Base-by-base conservation (phyloP, 1,140 invertebrate genomes). In the Idris sp. region DNA sequence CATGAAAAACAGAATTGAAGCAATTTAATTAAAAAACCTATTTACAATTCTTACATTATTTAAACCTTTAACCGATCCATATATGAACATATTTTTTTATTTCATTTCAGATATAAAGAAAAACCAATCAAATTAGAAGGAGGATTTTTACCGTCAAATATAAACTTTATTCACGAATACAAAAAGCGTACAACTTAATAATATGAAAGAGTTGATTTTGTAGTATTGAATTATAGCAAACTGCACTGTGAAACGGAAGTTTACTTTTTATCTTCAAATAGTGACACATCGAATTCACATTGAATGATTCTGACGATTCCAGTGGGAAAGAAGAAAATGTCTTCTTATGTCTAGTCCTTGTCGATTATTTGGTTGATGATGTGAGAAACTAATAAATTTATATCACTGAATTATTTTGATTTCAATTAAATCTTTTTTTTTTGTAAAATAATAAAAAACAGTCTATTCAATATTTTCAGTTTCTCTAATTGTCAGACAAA, bases 71-170 rank as follows among this genome's bases (percentile, higher is more conserved):
- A n/a, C n/a, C n/a, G n/a, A n/a, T n/a, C n/a, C n/a, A n/a, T n/a
- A n/a, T n/a, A n/a, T n/a, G n/a, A 22, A 6, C 19, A 6, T 22
- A 6, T 6, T 6, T 22, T 6, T 6, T 22, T 22, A 61, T 76
- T 76, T 73, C 14, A 40, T 82, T 81, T 11, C 58, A 87, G 86
- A 58, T 87, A 87, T 49, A 78, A 76, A 53, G 85, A 87, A 56
- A 82, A 84, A 44, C 86, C 86, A 25, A 83, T 87, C 33, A 82
- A 83, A 72, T 54, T 87, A 43, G 84, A 87, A 67, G 71, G 83
- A 9, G 85, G 86, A 7, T 87, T 87, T 64, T 78, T 87, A 7
- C 85, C 86, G 9, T 87, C 86, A 13, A 87, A 86, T 59, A 79
- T 83, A 65, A 84, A 83, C 44, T 86, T 84, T 18, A 61, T 80